Conservation (phyloP, 2,113 vertebrate genomes). For the Laterallus jamaicensis region DNA sequence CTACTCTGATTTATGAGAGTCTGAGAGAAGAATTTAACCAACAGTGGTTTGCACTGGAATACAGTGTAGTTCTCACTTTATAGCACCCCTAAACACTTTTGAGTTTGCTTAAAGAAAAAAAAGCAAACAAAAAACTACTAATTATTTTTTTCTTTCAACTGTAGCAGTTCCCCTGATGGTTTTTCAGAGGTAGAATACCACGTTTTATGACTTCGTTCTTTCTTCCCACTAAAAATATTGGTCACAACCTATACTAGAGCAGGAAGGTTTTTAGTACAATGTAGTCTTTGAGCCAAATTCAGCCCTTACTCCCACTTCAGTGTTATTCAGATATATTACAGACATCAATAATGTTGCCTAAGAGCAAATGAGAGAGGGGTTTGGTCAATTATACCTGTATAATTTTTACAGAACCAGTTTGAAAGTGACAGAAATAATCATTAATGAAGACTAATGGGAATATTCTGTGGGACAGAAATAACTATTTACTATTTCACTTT, state of each 20-base stretch:
- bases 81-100: neutral
- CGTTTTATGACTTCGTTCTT: neutral
- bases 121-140: no score
- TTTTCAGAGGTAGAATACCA: neutral
- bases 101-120: neutral
- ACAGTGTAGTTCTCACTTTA: neutral
- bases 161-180: neutral
- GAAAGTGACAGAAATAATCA: constrained; percentile 18
- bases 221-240: neutral
- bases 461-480: neutral
- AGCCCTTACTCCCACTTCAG: neutral
- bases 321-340: neutral
- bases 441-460: constrained; percentile 9
- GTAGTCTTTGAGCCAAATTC: neutral
- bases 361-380: neutral
- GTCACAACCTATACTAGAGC: neutral
- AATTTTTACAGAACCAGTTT: neutral
- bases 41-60: neutral
- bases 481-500: neutral
- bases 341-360: neutral
- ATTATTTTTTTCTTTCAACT: neutral
- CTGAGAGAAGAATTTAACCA: neutral
- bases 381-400: neutral
- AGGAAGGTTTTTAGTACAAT: neutral
- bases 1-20: neutral